phyloP scores from a whole-genome alignment of 2,888 invertebrate genomes.

The Drosophila siamana region DNA sequence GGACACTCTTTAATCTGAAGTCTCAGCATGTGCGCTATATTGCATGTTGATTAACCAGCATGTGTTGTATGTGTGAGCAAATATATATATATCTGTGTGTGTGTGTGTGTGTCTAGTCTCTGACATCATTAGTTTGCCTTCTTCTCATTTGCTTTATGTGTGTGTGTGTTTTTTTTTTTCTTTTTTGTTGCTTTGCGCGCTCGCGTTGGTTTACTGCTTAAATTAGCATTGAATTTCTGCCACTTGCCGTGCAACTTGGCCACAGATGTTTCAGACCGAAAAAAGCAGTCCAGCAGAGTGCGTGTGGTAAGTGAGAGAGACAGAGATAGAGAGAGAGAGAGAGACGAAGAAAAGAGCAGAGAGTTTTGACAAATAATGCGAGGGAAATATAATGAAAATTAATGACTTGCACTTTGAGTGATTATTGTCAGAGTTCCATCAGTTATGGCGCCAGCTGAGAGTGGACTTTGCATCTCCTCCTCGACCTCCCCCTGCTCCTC shows the following conservation, averaged over 20 bases:
- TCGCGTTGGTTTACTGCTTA: neutral
- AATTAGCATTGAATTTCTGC: constrained; percentile 21
- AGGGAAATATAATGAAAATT: constrained; percentile 57
- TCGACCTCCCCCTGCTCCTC: neutral
- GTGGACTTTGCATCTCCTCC: constrained; percentile 2
- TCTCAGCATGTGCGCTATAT: neutral
- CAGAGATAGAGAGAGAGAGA: neutral
- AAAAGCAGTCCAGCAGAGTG: neutral
- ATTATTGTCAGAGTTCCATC: constrained; percentile 40
- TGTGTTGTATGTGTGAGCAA: neutral
- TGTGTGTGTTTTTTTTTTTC: neutral
- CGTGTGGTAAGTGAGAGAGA: neutral
- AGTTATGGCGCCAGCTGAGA: constrained; percentile 5
- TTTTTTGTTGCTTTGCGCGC: too few relatives aligned
- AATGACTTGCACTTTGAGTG: constrained; percentile 61
- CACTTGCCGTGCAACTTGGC: neutral
- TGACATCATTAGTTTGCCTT: constrained; percentile 34
- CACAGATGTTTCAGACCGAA: constrained; percentile 8
- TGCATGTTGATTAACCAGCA: neutral
- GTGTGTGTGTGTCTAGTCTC: neutral
- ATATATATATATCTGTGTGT: neutral
- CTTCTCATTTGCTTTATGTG: neutral
- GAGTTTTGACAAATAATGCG: constrained; percentile 53
- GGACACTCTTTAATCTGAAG: neutral
- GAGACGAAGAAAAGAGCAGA: neutral